Evolutionary conservation across 2,797 vertebrate genomes (phyloP), one percentile per base, ranked within the genome.

Genomic region (Fratercula arctica): DNA sequence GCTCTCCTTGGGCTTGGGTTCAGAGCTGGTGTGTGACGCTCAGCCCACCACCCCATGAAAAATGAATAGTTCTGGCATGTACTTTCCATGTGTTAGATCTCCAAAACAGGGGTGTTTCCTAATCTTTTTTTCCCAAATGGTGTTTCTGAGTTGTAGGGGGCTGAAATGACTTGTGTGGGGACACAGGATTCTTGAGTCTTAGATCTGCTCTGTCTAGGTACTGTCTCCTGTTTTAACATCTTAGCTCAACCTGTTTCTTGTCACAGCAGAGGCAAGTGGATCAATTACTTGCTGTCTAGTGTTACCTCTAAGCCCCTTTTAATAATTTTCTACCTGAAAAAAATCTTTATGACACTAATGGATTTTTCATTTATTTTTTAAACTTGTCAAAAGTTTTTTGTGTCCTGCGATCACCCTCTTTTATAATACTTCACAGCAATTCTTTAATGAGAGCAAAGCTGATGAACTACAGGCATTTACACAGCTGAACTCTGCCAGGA

Each of bases 381-480:
- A 95, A 87, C 50, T 28, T 85, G 41, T 81, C 64, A 69, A 97
- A 97, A 97, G 77, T 37, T 96, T 68, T 87, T 78, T 95, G 33
- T 80, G 81, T 89, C 95, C 85, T 93, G 50, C n/a, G 51, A 88
- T 83, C 67, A 66, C 24, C 37, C 90, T 92, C 48, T 68, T 68
- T 46, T 68, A 51, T 92, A 95, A 92, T 3, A 92, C 87, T 23
- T 93, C 87, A 79, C 91, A 97, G 85, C 50, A 94, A 95, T 87
- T 91, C 85, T 95, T 97, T 94, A 97, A 96, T 85, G 94, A 97
- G 92, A 95, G 89, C 35, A 93, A 95, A 96, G 89, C 94, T 95
- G 95, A 96, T 31, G 75, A 97, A 90, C 93, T 86, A 24, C 39
- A 94, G 76, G 61, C n/a, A 16, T 95, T 97, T 93, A 92, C 33